phyloP scores from a whole-genome alignment of 1,140 invertebrate genomes.

The Drosophila teissieri region DNA sequence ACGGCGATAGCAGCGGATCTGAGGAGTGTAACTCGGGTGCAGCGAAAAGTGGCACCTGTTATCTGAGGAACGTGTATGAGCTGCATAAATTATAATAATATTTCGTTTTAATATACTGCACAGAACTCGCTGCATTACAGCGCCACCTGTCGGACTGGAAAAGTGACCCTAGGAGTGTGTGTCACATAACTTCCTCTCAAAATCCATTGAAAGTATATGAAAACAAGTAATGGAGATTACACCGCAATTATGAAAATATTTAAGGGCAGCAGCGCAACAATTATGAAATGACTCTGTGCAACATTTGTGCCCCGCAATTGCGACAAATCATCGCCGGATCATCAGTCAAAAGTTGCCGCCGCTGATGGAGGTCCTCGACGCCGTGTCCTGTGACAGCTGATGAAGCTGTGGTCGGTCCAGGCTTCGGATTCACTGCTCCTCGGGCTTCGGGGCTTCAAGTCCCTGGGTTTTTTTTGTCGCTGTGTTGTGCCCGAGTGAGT shows the following conservation, averaged over 20 bases:
- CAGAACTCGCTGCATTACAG: background rate
- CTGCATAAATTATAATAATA: constrained; percentile 11
- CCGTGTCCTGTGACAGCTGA: constrained; percentile 60
- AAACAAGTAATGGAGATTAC: background rate
- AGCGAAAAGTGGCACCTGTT: constrained; percentile 41
- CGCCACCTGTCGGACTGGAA: background rate
- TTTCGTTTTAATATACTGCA: constrained; percentile 1
- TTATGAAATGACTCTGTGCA: constrained; percentile 24
- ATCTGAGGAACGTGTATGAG: constrained; percentile 20
- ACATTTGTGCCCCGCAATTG: constrained; percentile 32
- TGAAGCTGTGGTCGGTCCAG: constrained; percentile 53
- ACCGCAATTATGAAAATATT: constrained; percentile 20
- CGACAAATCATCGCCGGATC: constrained; percentile 72
- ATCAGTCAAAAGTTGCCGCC: constrained; percentile 72
- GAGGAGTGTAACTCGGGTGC: background rate
- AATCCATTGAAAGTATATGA: background rate
- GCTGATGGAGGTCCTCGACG: constrained; percentile 56
- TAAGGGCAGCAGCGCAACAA: constrained; percentile 4
- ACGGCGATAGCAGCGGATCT: constrained; percentile 26
- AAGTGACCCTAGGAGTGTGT: too few species aligned
- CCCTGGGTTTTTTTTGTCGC: background rate
- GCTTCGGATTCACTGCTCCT: background rate
- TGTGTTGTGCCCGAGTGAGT: constrained; percentile 29
- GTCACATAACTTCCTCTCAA: too few species aligned
- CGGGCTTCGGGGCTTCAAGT: background rate